Percentiles rank a stretch among this genome's conserved stretches.
Evolutionary conservation across 2,113 vertebrate genomes (phyloP).

Genomic region (Varanus komodoensis): DNA sequence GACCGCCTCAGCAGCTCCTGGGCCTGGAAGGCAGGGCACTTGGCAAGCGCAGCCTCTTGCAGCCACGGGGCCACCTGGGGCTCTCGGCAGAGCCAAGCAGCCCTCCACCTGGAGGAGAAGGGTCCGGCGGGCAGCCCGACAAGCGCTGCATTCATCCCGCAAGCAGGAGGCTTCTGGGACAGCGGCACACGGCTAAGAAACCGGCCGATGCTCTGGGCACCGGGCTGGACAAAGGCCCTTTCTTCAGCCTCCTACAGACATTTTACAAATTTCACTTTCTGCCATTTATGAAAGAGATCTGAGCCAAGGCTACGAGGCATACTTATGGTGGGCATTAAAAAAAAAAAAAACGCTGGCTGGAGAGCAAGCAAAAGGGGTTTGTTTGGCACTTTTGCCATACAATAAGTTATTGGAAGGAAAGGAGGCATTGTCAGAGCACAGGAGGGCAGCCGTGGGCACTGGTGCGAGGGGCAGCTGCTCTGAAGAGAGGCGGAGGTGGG

Average conservation of each 20-base stretch:
- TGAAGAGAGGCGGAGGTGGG: background rate
- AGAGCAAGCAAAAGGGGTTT: constrained; percentile 69
- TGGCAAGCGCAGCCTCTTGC: background rate
- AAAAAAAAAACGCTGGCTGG: constrained; percentile 16
- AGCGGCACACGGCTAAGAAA: constrained; percentile 63
- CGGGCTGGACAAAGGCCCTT: constrained; percentile 82
- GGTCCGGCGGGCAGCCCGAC: constrained; percentile 49
- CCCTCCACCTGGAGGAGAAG: constrained; percentile 50
- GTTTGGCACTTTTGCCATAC: constrained; percentile 49
- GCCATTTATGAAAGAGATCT: constrained; percentile 74
- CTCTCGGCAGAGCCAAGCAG: constrained; percentile 38
- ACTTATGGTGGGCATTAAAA: constrained; percentile 66
- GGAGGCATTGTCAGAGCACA: background rate
- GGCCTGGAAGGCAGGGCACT: background rate
- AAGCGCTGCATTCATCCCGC: constrained; percentile 60
- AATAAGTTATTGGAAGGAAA: constrained; percentile 43
- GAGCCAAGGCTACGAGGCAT: constrained; percentile 68
- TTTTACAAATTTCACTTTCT: constrained; percentile 83
- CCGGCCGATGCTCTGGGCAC: constrained; percentile 74
- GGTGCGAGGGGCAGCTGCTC: too few species aligned
- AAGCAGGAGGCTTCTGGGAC: constrained; percentile 58
- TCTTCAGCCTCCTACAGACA: constrained; percentile 86
- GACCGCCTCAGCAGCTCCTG: background rate
- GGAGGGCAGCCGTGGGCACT: too few species aligned
- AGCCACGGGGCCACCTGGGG: constrained; percentile 25